These are phyloP conservation scores for Pangasianodon hypophthalmus DNA, from an alignment of 2,113 vertebrate species.

Conservation along the genomic window DNA sequence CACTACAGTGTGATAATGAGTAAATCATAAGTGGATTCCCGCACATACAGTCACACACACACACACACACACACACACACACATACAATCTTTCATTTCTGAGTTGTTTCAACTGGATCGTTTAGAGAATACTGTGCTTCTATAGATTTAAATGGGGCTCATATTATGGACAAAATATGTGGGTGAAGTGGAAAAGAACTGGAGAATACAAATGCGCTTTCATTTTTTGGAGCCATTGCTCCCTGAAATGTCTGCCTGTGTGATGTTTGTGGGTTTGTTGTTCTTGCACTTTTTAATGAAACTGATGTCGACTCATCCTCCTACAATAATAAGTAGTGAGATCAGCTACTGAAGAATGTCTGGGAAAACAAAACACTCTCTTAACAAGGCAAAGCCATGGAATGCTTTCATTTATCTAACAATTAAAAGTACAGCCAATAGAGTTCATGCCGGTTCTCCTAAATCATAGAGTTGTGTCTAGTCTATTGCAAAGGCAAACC, in stretches of 20 bases:
- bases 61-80: neutral
- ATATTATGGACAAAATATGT: neutral
- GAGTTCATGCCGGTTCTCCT: neutral
- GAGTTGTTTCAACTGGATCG: neutral
- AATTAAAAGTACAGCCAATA: neutral
- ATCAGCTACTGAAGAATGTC: conserved; percentile 14
- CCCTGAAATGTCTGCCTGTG: neutral
- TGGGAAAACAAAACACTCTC: neutral
- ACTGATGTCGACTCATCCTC: conserved; percentile 5
- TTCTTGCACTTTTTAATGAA: conserved; percentile 23
- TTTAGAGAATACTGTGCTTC: neutral
- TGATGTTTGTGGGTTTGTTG: conserved; percentile 2
- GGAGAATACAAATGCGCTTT: neutral
- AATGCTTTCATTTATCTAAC: neutral
- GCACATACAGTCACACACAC: conserved; percentile 12
- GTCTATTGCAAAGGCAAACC: neutral
- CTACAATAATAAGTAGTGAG: neutral
- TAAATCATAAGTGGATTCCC: conserved; percentile 47
- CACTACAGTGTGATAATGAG: conserved; percentile 50
- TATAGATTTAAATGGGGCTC: neutral
- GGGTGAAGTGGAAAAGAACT: neutral
- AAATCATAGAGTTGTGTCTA: neutral
- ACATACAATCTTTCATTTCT: neutral
- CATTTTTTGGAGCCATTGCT: neutral
- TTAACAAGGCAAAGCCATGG: neutral